Conservation (phyloP, 2,797 vertebrate genomes). For the Megaceryle alcyon region DNA sequence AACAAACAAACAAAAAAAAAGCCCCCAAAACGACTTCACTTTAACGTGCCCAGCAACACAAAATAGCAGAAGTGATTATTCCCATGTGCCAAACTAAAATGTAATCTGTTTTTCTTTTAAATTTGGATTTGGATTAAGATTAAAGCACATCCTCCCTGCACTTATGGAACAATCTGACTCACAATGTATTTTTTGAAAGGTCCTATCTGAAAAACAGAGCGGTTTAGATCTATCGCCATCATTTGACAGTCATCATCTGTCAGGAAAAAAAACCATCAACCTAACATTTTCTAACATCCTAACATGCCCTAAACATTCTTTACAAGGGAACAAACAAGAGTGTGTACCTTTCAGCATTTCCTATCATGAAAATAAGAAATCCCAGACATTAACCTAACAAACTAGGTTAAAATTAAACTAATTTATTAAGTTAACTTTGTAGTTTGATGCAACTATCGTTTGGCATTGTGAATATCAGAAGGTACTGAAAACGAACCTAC, state of each 20-base stretch:
- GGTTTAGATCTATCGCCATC: not conserved
- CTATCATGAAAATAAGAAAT: not conserved
- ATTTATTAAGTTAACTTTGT: not conserved
- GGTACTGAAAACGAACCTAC: not conserved
- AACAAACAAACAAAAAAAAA: not conserved
- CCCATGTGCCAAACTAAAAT: not conserved
- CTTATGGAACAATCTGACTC: not conserved
- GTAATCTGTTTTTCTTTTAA: not conserved
- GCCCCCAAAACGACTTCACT: not conserved
- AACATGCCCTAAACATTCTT: not conserved
- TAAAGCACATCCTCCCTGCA: not conserved
- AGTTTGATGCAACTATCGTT: not conserved
- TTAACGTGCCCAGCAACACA: not conserved
- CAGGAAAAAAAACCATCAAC: not conserved
- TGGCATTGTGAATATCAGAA: not conserved
- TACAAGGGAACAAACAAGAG: not conserved
- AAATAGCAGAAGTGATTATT: not conserved
- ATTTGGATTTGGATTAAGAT: not conserved
- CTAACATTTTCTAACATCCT: not conserved
- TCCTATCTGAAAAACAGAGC: not conserved
- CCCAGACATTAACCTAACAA: not conserved
- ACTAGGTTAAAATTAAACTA: not conserved
- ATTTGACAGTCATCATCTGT: not conserved
- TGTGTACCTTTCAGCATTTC: not conserved
- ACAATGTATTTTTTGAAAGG: not conserved